Evolutionary conservation across 2,888 invertebrate genomes (phyloP), one percentile per base, ranked within the genome.

Genomic region (Oscheius sp.): DNA sequence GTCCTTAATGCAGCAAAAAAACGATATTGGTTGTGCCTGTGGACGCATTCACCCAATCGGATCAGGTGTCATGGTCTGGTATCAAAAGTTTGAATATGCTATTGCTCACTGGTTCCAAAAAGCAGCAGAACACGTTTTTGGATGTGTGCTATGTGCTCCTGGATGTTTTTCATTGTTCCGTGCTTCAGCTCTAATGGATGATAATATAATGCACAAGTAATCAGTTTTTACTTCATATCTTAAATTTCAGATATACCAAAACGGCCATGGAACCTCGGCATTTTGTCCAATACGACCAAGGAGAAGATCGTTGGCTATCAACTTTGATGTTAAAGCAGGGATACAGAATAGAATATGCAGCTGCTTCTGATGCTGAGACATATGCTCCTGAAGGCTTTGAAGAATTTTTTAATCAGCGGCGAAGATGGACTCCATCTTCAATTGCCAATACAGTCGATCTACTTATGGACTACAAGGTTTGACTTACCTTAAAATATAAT

Each of bases 81-180:
- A 92, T 84, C 93, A 93, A 88, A 91, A 91, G 87, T 94, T 94
- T 86, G 94, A 94, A 87, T 94, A 94, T 86, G 93, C 94, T 0
- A 92, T 94, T 74, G 93, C 94, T 3, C 94, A 94, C 89, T 94
- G 94, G 94, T 90, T 94, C 80, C 94, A 94, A 88, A 94, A 94
- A 88, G 92, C 94, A 8, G 93, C 94, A 0, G 94, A 94, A 87
- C 93, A 94, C 87, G 91, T 93, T 85, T 92, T 93, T 78, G 93
- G 93, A 12, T 93, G 93, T 87, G 94, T 95, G 2, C 91, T 95
- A 23, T 95, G 94, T 87, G 93, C 93, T 86, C 94, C 94, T 5
- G 94, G 95, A 3, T 95, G 94, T 88, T 95, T 94, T 88, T 94
- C 94, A 0, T 89, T 95, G 37, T 95, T 86, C 76, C 77, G 85